These are phyloP conservation scores for Actinernus sp. DNA, from an alignment of 92 coral and sea anemone genomes.

Conservation along the genomic window DNA sequence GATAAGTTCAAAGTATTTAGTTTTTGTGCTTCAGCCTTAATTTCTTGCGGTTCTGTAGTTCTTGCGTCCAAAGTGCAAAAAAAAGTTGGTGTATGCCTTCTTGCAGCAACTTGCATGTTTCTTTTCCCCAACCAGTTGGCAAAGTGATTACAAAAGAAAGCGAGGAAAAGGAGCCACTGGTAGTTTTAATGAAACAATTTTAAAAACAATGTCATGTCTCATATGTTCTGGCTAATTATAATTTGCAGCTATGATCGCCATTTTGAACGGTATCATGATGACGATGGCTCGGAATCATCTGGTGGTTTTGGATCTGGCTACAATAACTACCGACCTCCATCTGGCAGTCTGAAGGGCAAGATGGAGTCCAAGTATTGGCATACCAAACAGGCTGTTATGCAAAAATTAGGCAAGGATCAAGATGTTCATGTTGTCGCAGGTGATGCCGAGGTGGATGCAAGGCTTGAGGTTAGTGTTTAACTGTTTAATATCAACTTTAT, in stretches of 20 bases:
- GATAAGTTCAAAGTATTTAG: too few species aligned
- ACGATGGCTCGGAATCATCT: conserved; percentile 66
- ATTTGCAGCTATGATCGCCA: conserved; percentile 77
- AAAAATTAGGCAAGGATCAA: conserved; percentile 95
- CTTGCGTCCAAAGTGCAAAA: too few species aligned
- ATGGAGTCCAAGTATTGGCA: conserved; percentile 95
- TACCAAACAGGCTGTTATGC: conserved; percentile 91
- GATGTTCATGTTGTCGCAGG: conserved; percentile 95
- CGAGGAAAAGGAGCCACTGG: background rate
- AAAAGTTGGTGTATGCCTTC: too few species aligned
- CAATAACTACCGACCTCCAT: conserved; percentile 88
- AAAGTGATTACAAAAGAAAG: too few species aligned
- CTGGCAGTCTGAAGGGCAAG: conserved; percentile 88
- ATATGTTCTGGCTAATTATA: background rate
- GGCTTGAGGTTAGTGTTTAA: conserved; percentile 75
- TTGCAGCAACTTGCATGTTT: too few species aligned
- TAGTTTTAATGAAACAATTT: background rate
- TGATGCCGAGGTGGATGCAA: conserved; percentile 98
- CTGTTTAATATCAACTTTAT: too few species aligned
- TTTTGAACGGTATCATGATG: conserved; percentile 85
- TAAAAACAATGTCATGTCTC: background rate
- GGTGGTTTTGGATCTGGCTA: conserved; percentile 86
- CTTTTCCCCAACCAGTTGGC: too few species aligned
- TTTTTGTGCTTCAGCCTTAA: too few species aligned
- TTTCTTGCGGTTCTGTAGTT: too few species aligned